phyloP scores from a whole-genome alignment of 2,113 vertebrate species.

The Gymnocephalus cernua region DNA sequence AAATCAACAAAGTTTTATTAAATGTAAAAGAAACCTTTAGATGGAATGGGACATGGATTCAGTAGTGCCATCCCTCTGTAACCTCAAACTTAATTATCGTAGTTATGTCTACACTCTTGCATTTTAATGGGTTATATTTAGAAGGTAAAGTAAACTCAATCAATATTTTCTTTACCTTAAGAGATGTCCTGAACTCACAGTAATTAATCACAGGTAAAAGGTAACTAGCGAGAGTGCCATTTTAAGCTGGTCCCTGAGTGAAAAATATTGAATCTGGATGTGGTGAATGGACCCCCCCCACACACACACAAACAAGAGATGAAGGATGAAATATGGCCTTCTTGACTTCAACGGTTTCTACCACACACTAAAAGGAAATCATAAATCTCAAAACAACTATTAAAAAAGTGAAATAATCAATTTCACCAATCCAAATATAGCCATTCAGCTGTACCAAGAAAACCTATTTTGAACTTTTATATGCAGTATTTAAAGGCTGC shows the following conservation, averaged over 20 bases:
- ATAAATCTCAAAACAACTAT: slow-evolving; percentile 53
- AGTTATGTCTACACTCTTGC: slow-evolving; percentile 19
- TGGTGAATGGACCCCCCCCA: slow-evolving; percentile 52
- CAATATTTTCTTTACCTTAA: slow-evolving; percentile 25
- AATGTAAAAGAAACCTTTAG: slow-evolving; percentile 60
- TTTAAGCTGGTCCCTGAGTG: slow-evolving; percentile 18
- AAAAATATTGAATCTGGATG: slow-evolving; percentile 43
- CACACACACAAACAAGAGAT: slow-evolving; percentile 51
- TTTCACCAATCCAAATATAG: background rate
- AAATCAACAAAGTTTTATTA: slow-evolving; percentile 73
- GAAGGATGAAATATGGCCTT: slow-evolving; percentile 43
- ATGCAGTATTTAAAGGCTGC: background rate
- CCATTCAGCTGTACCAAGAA: background rate
- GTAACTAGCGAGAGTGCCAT: background rate
- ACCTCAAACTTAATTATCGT: slow-evolving; percentile 40
- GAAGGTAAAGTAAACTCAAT: slow-evolving; percentile 34
- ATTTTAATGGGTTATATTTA: slow-evolving; percentile 28
- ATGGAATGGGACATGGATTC: slow-evolving; percentile 39
- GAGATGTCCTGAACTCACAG: background rate
- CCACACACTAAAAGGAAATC: slow-evolving; percentile 51
- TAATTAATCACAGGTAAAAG: slow-evolving; percentile 19
- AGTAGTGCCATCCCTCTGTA: slow-evolving; percentile 36
- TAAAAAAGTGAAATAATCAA: background rate
- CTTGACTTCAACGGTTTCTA: slow-evolving; percentile 13
- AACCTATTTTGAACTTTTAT: background rate